phyloP scores from a whole-genome alignment of 2,888 invertebrate genomes.

The Pherbina coryleti region DNA sequence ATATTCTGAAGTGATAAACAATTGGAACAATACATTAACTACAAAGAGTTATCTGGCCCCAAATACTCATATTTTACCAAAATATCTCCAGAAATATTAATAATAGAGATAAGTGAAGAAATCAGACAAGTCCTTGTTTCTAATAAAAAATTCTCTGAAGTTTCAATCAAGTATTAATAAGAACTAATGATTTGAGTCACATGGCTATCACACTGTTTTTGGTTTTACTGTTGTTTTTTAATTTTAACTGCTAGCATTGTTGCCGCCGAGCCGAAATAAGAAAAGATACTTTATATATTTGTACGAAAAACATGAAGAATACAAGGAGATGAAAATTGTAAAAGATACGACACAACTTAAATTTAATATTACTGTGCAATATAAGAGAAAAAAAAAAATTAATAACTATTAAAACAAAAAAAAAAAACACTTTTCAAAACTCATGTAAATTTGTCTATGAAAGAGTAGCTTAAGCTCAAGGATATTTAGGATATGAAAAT shows the following conservation, averaged over 20 bases:
- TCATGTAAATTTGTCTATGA: constrained; percentile 30
- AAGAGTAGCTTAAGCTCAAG: constrained; percentile 30
- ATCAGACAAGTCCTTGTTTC: no score
- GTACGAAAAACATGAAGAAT: constrained; percentile 14
- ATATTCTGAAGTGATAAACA: no score
- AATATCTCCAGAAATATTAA: no score
- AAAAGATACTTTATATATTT: constrained; percentile 35
- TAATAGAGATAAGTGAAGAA: no score
- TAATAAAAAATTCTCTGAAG: no score
- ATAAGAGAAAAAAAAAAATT: constrained; percentile 17
- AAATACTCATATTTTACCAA: no score
- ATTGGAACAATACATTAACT: no score
- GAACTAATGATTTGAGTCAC: no score
- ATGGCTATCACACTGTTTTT: no score
- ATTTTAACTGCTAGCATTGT: constrained; percentile 52
- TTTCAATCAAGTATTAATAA: no score
- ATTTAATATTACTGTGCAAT: constrained; percentile 14
- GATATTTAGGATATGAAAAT: constrained; percentile 26
- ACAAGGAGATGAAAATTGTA: not conserved
- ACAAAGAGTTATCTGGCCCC: no score
- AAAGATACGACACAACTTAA: not conserved
- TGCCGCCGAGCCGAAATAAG: constrained; percentile 61
- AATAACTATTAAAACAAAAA: not conserved
- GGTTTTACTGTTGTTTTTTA: no score
- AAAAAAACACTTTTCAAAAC: not conserved